A percentile compares a stretch with the other conserved stretches of the same genome.
phyloP scores from a whole-genome alignment of 1,140 invertebrate species.

The Trichomalopsis sarcophagae region DNA sequence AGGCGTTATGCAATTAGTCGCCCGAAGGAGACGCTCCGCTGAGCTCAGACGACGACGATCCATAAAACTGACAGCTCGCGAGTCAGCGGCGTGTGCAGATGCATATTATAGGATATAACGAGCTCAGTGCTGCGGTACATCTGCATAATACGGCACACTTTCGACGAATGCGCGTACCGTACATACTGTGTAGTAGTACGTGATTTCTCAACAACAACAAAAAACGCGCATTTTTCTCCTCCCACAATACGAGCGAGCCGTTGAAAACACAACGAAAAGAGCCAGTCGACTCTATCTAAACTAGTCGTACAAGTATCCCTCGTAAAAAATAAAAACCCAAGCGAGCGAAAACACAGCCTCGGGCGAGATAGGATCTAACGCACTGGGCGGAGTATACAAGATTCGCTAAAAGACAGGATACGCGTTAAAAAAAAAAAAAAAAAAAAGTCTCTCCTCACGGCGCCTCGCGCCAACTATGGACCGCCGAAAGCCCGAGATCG shows the following conservation, averaged over 20 bases:
- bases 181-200: no score
- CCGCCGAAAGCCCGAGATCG: not conserved
- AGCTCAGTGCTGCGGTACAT: not conserved
- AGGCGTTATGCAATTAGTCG: slow-evolving; percentile 32
- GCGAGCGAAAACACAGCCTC: not conserved
- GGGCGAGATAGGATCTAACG: not conserved
- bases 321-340: no score
- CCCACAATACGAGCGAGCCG: no score
- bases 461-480: not conserved
- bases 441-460: not conserved
- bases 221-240: no score
- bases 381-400: no score
- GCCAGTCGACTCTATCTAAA: no score
- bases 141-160: not conserved
- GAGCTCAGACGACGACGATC: not conserved
- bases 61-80: slow-evolving; percentile 2
- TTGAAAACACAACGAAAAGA: no score
- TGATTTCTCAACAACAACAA: no score
- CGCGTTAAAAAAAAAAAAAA: not conserved
- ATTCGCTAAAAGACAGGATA: no score
- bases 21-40: not conserved
- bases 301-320: no score
- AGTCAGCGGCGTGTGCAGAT: not conserved
- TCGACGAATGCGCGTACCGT: no score
- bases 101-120: not conserved